phyloP scores from a whole-genome alignment of 1,140 invertebrate genomes.

The Ceratina australensis region DNA sequence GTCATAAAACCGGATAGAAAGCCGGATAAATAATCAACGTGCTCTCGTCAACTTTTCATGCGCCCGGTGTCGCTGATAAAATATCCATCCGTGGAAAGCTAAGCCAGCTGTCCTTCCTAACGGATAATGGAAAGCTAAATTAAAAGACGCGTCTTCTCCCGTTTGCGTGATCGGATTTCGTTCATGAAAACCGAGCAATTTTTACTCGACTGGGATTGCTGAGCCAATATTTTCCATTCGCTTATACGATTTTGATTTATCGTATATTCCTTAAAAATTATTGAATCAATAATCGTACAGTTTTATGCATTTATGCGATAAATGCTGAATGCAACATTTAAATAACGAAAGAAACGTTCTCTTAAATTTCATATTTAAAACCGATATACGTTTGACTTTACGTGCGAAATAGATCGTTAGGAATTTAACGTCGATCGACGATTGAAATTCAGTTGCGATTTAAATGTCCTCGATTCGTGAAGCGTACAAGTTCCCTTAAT shows the following conservation, averaged over 20 bases:
- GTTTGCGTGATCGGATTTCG: constrained; percentile 14
- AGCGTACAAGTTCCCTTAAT: background rate
- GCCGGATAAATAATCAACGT: constrained; percentile 37
- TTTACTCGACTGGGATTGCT: background rate
- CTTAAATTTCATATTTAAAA: too few relatives aligned
- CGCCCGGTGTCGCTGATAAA: constrained; percentile 31
- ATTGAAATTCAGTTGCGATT: too few relatives aligned
- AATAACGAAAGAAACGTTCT: too few relatives aligned
- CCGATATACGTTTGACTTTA: too few relatives aligned
- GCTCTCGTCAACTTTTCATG: constrained; percentile 44
- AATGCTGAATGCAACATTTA: too few relatives aligned
- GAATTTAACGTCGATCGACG: too few relatives aligned
- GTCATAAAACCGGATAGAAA: background rate
- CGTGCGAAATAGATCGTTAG: too few relatives aligned
- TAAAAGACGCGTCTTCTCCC: constrained; percentile 7
- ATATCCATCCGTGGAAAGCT: constrained; percentile 14
- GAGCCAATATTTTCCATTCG: background rate
- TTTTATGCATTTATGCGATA: too few relatives aligned
- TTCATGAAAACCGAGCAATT: background rate
- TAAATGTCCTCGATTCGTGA: background rate
- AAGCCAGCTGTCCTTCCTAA: constrained; percentile 2
- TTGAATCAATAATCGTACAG: too few relatives aligned
- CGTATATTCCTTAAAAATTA: too few relatives aligned
- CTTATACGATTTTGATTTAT: too few relatives aligned
- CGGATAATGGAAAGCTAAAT: constrained; percentile 48